Evolutionary conservation across 2,888 invertebrate genomes (phyloP), one percentile per base, ranked within the genome.

Genomic region (Halictus quadricinctus): DNA sequence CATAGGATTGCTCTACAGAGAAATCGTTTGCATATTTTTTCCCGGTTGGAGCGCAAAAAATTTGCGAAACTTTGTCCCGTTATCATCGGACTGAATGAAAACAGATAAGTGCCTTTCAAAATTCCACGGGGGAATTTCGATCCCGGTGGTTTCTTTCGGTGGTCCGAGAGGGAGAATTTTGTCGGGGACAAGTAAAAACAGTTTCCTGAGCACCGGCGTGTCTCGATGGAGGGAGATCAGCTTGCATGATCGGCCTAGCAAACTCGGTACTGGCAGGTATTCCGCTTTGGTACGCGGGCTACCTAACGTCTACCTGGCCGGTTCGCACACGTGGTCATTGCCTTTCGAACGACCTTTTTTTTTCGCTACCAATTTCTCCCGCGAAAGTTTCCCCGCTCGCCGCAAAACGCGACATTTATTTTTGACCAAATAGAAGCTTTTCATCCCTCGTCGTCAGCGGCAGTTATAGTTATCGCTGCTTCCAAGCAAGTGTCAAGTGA

Each of bases 191-290:
- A 76, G 36, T 72, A 36, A 76, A 76, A 83, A 46, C 13, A 46
- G 41, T 25, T 54, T 72, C 36, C 54, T 46, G 64, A 21, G 73
- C 36, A 78, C 77, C 84, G 73, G 78, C 36, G 36, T 70, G 60
- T 78, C 69, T 70, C 79, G 58, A 79, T 76, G 85, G 85, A 74
- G 85, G 84, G 85, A 85, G 85, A 85, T 85, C 84, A 79, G 81
- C 87, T 81, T 88, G 85, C 79, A 73, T 79, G 87, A 87, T 70
- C 87, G 76, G 77, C 58, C 70, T 85, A 70, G 79, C 74, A 85
- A 87, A 79, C 79, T 73, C 72, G 72, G 72, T 10, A 60, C 46
- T 72, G 78, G 74, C 54, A 81, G 80, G 76, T 81, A 85, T 87
- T 85, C 81, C 85, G 85, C 81, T 85, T 88, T 83, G 83, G 88